Evolutionary conservation across 1,140 invertebrate genomes (phyloP).

Genomic region (Nasonia vitripennis): DNA sequence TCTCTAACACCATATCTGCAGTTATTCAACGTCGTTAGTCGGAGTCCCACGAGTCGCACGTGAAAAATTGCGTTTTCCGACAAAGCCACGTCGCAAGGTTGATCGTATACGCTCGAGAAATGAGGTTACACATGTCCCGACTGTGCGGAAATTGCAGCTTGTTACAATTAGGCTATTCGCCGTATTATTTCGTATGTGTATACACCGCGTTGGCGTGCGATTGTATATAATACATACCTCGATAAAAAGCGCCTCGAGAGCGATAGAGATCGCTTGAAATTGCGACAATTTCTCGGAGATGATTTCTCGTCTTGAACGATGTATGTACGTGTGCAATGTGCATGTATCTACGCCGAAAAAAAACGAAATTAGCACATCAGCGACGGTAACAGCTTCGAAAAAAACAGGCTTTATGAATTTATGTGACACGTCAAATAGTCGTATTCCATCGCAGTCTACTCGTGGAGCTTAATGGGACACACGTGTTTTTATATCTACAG

Average conservation of each 20-base stretch:
- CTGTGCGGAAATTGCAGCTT: constrained; percentile 20
- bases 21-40: background rate
- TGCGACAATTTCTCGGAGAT: background rate
- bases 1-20: background rate
- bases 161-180: constrained; percentile 30
- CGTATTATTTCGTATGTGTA: constrained; percentile 14
- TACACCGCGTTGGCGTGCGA: background rate
- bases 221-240: background rate
- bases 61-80: constrained; percentile 6
- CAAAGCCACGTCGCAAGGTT: background rate
- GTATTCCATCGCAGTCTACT: background rate
- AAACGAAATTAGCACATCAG: background rate
- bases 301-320: background rate
- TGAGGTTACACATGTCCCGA: constrained; percentile 6
- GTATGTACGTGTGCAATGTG: background rate
- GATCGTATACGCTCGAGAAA: background rate
- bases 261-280: background rate
- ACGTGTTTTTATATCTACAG: background rate
- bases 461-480: background rate
- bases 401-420: background rate
- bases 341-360: background rate
- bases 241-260: background rate
- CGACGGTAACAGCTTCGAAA: background rate
- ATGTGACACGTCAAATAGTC: background rate
- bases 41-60: background rate